Conservation (phyloP, 2,797 vertebrate genomes). For the Diceros bicornis region DNA sequence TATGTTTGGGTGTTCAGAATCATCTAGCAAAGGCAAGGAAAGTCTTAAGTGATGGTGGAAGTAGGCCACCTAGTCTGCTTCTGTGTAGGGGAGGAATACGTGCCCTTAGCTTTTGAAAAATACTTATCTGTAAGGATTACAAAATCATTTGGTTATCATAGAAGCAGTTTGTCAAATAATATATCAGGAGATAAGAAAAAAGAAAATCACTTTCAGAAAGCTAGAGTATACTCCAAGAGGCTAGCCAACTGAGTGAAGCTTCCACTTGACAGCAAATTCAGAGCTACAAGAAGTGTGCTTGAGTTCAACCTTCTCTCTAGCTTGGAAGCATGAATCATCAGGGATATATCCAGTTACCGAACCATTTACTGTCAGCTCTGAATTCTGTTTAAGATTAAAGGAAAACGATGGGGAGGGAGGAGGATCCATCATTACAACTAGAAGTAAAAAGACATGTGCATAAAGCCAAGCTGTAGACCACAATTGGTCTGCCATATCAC, state of each 20-base stretch:
- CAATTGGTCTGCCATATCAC: not conserved
- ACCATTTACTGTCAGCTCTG: not conserved
- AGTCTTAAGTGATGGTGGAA: not conserved
- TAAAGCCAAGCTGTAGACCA: not conserved
- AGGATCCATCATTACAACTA: not conserved
- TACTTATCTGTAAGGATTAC: not conserved
- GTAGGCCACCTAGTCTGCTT: not conserved
- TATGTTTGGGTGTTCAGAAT: not conserved
- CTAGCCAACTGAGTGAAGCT: not conserved
- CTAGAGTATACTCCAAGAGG: not conserved
- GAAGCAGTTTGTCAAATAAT: not conserved
- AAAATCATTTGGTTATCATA: not conserved
- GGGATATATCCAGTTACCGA: not conserved
- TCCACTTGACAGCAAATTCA: not conserved
- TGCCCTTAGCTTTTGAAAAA: not conserved
- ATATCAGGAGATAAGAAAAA: not conserved
- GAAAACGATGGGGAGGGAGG: not conserved
- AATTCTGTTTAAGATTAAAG: not conserved
- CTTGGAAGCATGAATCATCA: not conserved
- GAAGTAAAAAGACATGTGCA: not conserved
- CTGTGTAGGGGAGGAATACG: not conserved
- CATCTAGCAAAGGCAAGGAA: not conserved
- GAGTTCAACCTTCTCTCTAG: not conserved
- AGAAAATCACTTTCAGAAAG: not conserved
- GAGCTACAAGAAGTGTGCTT: not conserved